A percentile compares a stretch with the other conserved stretches of the same genome.
Conservation (phyloP, 2,113 vertebrate genomes). For the Lepidothrix coronata region DNA sequence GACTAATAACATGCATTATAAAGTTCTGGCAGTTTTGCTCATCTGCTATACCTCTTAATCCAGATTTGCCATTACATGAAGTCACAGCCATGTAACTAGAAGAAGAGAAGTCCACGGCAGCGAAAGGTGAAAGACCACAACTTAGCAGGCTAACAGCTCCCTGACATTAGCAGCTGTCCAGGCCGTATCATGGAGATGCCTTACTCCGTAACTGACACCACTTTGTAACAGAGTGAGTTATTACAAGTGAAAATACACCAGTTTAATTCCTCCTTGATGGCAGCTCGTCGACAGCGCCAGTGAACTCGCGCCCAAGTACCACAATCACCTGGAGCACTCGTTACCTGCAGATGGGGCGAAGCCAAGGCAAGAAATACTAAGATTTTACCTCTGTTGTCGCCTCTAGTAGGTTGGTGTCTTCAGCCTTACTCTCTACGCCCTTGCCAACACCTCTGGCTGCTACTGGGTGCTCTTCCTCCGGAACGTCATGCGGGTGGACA, state of each 20-base stretch:
- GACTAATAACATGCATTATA: neutral
- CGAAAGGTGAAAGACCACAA: neutral
- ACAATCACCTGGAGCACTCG: neutral
- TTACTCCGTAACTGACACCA: neutral
- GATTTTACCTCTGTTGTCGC: constrained; percentile 35
- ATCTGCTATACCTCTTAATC: neutral
- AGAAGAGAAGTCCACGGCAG: neutral
- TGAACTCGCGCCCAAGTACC: neutral
- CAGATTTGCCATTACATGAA: neutral
- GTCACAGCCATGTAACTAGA: neutral
- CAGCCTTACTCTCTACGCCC: neutral
- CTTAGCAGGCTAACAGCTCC: neutral
- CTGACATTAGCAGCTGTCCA: neutral
- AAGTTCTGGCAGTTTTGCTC: neutral
- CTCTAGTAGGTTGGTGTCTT: neutral
- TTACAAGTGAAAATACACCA: neutral
- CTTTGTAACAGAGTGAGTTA: neutral
- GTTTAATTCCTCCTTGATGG: neutral
- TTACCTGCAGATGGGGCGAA: rapidly evolving
- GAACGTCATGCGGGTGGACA: constrained; percentile 70
- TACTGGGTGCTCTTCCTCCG: constrained; percentile 68
- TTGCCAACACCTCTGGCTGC: neutral
- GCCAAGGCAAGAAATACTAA: neutral
- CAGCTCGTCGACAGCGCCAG: neutral
- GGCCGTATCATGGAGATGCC: rapidly evolving